Evolutionary conservation across 53 echinoderm and acorn worm species (phyloP).

Genomic region (Holothuria leucospilota): DNA sequence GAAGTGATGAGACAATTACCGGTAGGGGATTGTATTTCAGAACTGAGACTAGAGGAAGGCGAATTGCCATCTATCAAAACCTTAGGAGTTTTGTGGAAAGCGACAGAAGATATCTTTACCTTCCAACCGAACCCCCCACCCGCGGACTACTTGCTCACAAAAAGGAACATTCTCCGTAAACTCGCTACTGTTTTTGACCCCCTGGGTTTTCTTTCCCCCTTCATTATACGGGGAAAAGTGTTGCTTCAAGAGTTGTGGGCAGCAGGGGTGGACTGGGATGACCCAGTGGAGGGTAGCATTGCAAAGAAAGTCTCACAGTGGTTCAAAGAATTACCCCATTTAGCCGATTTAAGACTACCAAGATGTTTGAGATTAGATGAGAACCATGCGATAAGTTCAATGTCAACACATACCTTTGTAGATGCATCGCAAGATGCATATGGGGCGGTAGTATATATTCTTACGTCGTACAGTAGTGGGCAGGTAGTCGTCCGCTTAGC

Average conservation of each 20-base stretch:
- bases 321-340: too few relatives aligned
- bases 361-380: too few relatives aligned
- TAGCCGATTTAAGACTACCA: too few relatives aligned
- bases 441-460: conserved; percentile 36
- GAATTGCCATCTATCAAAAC: conserved; percentile 1
- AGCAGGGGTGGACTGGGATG: conserved; percentile 20
- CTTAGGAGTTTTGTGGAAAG: conserved; percentile 1
- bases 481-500: background rate
- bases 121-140: background rate
- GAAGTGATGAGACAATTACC: too few relatives aligned
- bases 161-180: conserved; percentile 2
- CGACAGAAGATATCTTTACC: background rate
- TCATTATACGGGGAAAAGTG: conserved; percentile 9
- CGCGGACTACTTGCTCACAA: background rate
- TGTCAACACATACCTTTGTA: conserved; percentile 14
- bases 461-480: background rate
- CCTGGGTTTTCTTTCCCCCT: too few relatives aligned
- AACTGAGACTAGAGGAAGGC: conserved; percentile 5
- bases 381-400: background rate
- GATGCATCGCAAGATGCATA: conserved; percentile 46
- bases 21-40: background rate
- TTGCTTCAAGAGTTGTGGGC: conserved; percentile 16
- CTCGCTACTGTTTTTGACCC: background rate
- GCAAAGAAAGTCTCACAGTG: too few relatives aligned
- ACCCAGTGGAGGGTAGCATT: background rate